A percentile compares a stretch with the other conserved stretches of the same genome.
Conservation (phyloP, 2,888 invertebrate genomes). For the Zygaena filipendulae region DNA sequence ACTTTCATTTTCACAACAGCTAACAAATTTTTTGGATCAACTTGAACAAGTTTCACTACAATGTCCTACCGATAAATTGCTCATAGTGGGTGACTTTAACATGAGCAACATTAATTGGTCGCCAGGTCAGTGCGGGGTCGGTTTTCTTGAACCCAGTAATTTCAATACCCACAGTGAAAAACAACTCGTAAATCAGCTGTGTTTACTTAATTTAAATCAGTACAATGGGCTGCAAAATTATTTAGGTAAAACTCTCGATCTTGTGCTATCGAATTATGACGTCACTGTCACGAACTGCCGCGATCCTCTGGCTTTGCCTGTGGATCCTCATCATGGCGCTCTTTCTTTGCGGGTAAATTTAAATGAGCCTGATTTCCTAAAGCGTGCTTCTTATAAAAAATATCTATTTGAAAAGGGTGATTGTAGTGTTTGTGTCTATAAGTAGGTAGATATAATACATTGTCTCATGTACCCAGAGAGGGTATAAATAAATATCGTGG, state of each 20-base stretch:
- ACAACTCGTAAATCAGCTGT: constrained; percentile 3
- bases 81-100: constrained; percentile 8
- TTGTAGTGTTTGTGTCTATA: too few relatives aligned
- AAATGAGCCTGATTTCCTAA: too few relatives aligned
- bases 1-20: constrained; percentile 1
- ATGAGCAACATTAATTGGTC: constrained; percentile 5
- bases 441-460: too few relatives aligned
- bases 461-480: too few relatives aligned
- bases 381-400: too few relatives aligned
- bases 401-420: too few relatives aligned
- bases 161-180: constrained; percentile 1
- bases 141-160: background rate
- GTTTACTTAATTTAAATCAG: constrained; percentile 2
- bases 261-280: constrained; percentile 6
- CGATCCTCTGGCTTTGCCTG: too few relatives aligned
- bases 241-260: constrained; percentile 3
- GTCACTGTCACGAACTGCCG: too few relatives aligned
- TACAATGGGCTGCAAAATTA: constrained; percentile 5
- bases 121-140: too few relatives aligned
- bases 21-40: constrained; percentile 1
- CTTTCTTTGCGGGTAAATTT: too few relatives aligned
- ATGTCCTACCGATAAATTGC: constrained; percentile 4
- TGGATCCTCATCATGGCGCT: too few relatives aligned
- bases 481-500: too few relatives aligned
- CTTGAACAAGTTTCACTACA: constrained; percentile 1